phyloP scores from a whole-genome alignment of 2,113 vertebrate species.

The Eptatretus burgeri region DNA sequence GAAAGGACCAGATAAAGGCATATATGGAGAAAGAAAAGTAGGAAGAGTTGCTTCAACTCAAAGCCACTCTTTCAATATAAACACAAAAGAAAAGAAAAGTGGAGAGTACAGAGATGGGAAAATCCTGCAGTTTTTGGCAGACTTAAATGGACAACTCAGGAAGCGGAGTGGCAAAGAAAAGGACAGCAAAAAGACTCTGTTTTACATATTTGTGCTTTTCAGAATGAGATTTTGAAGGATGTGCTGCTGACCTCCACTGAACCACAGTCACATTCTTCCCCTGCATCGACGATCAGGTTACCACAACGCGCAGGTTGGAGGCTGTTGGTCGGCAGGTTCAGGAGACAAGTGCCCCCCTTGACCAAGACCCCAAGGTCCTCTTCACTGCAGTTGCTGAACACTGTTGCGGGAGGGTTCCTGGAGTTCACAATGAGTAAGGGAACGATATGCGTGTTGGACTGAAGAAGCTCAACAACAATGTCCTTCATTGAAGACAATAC shows the following conservation, averaged over 20 bases:
- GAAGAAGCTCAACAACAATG: too few species aligned
- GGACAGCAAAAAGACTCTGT: too few species aligned
- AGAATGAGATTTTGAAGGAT: neutral
- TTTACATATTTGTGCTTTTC: neutral
- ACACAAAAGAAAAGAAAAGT: neutral
- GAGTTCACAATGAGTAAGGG: too few species aligned
- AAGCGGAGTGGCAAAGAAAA: too few species aligned
- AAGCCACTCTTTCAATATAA: neutral
- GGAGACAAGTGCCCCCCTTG: constrained; percentile 28
- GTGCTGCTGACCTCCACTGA: constrained; percentile 24
- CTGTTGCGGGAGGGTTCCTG: constrained; percentile 8
- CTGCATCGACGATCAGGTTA: constrained; percentile 28
- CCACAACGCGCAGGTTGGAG: constrained; percentile 27
- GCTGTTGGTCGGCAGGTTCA: constrained; percentile 25
- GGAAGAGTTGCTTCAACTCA: neutral
- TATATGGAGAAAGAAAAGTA: too few species aligned
- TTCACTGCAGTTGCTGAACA: constrained; percentile 36
- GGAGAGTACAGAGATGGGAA: neutral
- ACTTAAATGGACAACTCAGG: too few species aligned
- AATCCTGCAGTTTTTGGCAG: too few species aligned
- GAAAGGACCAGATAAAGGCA: too few species aligned
- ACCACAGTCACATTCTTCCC: constrained; percentile 53
- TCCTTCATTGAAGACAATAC: too few species aligned
- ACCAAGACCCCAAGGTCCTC: constrained; percentile 29
- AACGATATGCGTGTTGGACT: too few species aligned